Evolutionary conservation across 2,113 vertebrate genomes (phyloP).

Genomic region (Bubo scandiacus): DNA sequence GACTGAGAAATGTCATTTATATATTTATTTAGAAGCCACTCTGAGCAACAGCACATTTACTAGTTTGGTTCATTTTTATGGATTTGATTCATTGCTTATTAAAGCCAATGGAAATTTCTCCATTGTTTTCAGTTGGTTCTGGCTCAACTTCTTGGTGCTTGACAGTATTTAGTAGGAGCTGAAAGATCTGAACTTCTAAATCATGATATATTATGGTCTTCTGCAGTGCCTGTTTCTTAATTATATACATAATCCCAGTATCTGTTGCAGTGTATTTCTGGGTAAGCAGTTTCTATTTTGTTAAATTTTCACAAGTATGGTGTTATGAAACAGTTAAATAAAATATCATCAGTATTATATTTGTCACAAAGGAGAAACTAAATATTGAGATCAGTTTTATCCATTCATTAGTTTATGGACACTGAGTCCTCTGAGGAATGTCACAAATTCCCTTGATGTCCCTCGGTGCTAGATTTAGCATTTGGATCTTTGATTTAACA

Average conservation of each 20-base stretch:
- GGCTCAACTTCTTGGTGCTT: constrained; percentile 26
- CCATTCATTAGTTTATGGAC: constrained; percentile 74
- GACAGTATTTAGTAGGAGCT: constrained; percentile 52
- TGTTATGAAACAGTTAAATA: constrained; percentile 66
- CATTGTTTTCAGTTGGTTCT: constrained; percentile 56
- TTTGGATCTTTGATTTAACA: constrained; percentile 76
- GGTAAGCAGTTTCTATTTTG: background rate
- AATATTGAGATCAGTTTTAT: constrained; percentile 67
- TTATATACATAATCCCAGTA: background rate
- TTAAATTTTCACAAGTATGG: background rate
- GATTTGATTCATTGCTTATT: constrained; percentile 43
- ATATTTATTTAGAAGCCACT: constrained; percentile 29
- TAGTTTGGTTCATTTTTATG: constrained; percentile 18
- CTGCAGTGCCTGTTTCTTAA: constrained; percentile 22
- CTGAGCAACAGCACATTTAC: background rate
- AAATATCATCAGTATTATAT: constrained; percentile 64
- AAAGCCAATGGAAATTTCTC: constrained; percentile 50
- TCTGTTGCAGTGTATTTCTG: background rate
- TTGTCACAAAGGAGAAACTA: constrained; percentile 67
- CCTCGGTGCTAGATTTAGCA: constrained; percentile 72
- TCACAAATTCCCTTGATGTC: constrained; percentile 75
- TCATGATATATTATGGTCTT: constrained; percentile 22
- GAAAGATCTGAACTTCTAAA: constrained; percentile 61
- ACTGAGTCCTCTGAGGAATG: constrained; percentile 68
- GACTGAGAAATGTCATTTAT: background rate